Evolutionary conservation across 2,113 vertebrate genomes (phyloP).

Genomic region (Origma solitaria): DNA sequence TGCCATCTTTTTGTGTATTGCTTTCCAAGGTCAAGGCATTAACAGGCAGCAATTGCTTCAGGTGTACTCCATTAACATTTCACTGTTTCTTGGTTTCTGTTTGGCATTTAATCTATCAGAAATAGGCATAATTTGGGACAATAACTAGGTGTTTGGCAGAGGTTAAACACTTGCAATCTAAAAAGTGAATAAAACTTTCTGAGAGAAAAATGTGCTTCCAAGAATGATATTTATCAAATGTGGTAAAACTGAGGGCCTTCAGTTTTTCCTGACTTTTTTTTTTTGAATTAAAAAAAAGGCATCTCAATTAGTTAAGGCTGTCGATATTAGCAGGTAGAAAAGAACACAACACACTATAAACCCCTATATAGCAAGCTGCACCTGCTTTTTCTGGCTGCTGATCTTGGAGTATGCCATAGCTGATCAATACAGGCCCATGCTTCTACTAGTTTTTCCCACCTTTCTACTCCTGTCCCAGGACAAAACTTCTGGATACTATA

Average conservation of each 20-base stretch:
- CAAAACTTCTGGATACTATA: background rate
- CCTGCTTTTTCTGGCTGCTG: background rate
- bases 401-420: background rate
- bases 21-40: conserved; percentile 82
- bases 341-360: background rate
- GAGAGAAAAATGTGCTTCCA: background rate
- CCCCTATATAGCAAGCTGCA: background rate
- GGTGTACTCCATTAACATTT: conserved; percentile 79
- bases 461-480: background rate
- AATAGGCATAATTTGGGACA: conserved; percentile 63
- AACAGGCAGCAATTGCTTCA: conserved; percentile 79
- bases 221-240: background rate
- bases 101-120: conserved; percentile 60
- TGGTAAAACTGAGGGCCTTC: background rate
- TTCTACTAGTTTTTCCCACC: background rate
- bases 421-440: background rate
- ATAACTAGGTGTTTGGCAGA: conserved; percentile 39
- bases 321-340: background rate
- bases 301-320: background rate
- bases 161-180: conserved; percentile 34
- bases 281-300: background rate
- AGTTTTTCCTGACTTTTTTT: background rate
- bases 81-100: conserved; percentile 70
- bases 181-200: conserved; percentile 40
- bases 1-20: conserved; percentile 83